Base-by-base conservation (phyloP, 2,113 vertebrate genomes). In the Pluvialis apricaria region DNA sequence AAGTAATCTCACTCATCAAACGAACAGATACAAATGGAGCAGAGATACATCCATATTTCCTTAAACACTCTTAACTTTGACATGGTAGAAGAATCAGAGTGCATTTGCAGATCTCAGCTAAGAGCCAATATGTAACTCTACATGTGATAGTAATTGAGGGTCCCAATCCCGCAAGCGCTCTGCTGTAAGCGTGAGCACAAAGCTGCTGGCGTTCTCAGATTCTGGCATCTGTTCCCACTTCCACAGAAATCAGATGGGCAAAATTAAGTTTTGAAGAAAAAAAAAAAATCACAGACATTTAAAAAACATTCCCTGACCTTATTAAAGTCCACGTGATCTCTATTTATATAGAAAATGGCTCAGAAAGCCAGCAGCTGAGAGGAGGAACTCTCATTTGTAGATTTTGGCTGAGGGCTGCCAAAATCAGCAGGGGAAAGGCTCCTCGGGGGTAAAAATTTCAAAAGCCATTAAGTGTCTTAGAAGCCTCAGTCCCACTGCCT, bases 241-340 rank as follows among this genome's bases (percentile, higher is more conserved):
- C 89, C 89, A 97, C 68, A 91, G 89, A 97, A 97, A 97, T 97
- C 96, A 96, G 95, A 97, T 92, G 94, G 97, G 94, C 95, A 97
- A 97, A 96, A 96, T 96, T 97, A 97, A 85, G 91, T 91, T 94
- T 95, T 87, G 78, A 94, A 75, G 58, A 9, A 6, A 4, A 51
- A 57, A 94, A 94, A 87, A 96, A 96, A 94, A 90, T 94, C 91
- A 91, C 70, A 95, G 96, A 94, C 95, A 88, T 94, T 95, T 96
- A 95, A 96, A 97, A 97, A 96, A 92, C 95, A 97, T 94, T 97
- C 95, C 94, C 95, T 97, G 96, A 97, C 95, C 97, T 97, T 96
- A 97, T 97, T 97, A 97, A 97, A 97, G 89, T 77, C 89, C 93
- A 91, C n/a, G 75, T 96, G 95, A 97, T 96, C 94, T 96, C 89